Percentiles rank a stretch among this genome's conserved stretches.
These are phyloP conservation scores for Nipponia nippon DNA, from an alignment of 2,113 vertebrate species.

Conservation along the genomic window DNA sequence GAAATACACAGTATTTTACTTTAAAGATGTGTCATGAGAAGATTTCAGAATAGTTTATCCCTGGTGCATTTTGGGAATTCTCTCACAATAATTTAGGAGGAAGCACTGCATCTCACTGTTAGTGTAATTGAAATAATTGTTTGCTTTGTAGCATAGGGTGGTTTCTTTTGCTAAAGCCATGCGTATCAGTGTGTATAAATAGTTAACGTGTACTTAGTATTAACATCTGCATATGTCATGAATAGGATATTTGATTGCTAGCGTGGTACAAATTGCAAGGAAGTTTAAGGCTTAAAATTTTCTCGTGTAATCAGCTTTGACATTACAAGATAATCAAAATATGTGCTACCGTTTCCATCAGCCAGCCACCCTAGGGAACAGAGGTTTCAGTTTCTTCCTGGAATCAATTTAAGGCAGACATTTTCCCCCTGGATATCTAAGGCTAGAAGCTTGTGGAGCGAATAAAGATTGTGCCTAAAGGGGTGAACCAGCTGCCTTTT, in stretches of 20 bases:
- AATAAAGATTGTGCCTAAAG: background rate
- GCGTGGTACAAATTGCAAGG: background rate
- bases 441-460: background rate
- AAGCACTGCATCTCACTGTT: background rate
- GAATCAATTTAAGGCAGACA: background rate
- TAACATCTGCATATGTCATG: background rate
- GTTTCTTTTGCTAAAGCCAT: background rate
- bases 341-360: background rate
- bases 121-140: background rate
- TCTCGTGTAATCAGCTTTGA: constrained; percentile 10
- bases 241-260: constrained; percentile 1
- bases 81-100: background rate
- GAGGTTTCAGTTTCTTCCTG: background rate
- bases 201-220: background rate
- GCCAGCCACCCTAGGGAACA: background rate
- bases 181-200: background rate
- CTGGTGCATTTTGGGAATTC: background rate
- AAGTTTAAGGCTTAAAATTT: constrained; percentile 19
- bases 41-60: background rate
- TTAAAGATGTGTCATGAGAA: background rate
- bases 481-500: background rate
- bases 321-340: constrained; percentile 14
- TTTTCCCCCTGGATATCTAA: background rate
- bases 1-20: background rate
- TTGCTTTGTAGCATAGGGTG: background rate